Base-by-base conservation (phyloP, 2,113 vertebrate species). In the Tragelaphus strepsiceros region DNA sequence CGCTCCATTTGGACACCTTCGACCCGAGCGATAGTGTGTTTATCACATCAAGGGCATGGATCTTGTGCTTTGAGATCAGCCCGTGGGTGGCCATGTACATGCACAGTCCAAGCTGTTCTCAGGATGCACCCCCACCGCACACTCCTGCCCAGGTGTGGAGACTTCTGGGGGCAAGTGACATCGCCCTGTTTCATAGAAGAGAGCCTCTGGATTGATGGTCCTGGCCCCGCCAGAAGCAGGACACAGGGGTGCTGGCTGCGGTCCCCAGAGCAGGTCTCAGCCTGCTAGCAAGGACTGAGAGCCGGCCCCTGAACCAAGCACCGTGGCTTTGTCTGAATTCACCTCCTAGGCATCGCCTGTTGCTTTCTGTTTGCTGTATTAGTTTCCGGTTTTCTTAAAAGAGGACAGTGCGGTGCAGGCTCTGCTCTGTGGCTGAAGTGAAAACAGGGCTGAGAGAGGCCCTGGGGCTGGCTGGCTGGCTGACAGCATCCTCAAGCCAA, bases 171-270 rank as follows among this genome's bases (percentile, higher is more conserved):
- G 16, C 17, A 19, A 0, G 0, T 2, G 30, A 19, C 19, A 8
- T 81, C 13, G 17, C 16, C 64, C 21, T 15, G 7, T 19, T 19
- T 54, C 17, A 22, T 58, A 32, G 21, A 83, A 88, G 17, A 3
- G 43, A 9, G 54, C 17, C 6, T 56, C 15, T 26, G n/a, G n/a
- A 7, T 8, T 59, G 49, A 26, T 19, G 26, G 17, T 24, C 11
- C 13, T 12, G 21, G 6, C 15, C 7, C 15, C 17, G 2, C 15
- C 32, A 12, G 56, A 6, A 6, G 9, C 3, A 4, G 46, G 71
- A 32, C 0, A 0, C 1, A 2, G 58, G 11, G 3, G 5, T 35
- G 24, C n/a, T 71, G 61, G 26, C 54, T 2, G 1, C 2, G 13
- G 17, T 28, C 28, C 6, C 46, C 24, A 4, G 6, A 1, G 21